Evolutionary conservation across 2,888 invertebrate genomes (phyloP), one percentile per base, ranked within the genome.

Genomic region (Subacronicta megacephala): DNA sequence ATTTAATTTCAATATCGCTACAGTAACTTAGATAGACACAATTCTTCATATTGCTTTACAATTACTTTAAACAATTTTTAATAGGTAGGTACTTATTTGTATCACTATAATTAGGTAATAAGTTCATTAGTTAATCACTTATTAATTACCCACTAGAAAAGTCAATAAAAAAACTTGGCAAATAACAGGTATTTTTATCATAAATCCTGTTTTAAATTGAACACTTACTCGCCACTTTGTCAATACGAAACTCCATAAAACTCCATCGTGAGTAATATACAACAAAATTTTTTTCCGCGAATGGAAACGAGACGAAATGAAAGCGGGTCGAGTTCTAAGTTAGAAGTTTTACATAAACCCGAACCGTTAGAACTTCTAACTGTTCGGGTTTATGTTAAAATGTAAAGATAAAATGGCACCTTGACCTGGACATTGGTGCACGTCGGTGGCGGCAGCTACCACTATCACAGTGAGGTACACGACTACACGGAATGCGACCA

Each of bases 401-500:
- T 77, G 77, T 85, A 84, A 84, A 81, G 49, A 46, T 46, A 18
- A 29, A 46, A 51, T 83, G 87, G 87, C 77, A 23, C 4, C 18
- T 2, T 6, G 7, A 93, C 93, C 90, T 66, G 78, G 44, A 74
- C 94, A 94, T 83, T 90, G 90, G 23, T 78, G 53, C 62, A 94
- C 92, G 33, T 87, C 69, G 6, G 89, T 89, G 64, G 90, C 89
- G 42, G 80, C 77, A 31, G 82, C 81, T 47, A 79, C 42, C 37
- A 86, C 87, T 60, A 89, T 33, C 26, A 90, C 62, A 29, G 77
- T 80, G 52, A 80, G 73, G 67, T 82, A 85, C 84, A 87, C 86
- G 75, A 90, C 77, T 72, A 79, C 79, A 75, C 88, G 80, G 45
- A 78, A 62, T 44, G 82, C 72, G 55, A 82, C 75, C 93, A 93